Percentiles rank a stretch among this genome's conserved stretches.
phyloP scores from a whole-genome alignment of 2,888 invertebrate genomes.

The Epirrita christyi region DNA sequence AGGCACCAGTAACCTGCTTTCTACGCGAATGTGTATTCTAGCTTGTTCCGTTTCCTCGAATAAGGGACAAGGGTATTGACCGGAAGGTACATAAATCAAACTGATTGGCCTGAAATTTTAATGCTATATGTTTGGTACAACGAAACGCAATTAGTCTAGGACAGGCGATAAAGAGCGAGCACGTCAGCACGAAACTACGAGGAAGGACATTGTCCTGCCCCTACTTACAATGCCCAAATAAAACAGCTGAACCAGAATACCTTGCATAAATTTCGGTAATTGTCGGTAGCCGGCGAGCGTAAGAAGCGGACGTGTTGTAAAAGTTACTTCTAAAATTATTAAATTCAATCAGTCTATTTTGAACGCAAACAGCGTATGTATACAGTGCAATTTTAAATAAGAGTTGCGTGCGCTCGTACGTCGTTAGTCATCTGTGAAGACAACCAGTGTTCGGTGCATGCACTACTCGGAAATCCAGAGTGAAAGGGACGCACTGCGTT shows the following conservation, averaged over 20 bases:
- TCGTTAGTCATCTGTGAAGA: too few species aligned
- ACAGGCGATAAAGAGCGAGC: slow-evolving; percentile 32
- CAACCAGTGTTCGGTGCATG: too few species aligned
- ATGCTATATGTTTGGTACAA: slow-evolving; percentile 25
- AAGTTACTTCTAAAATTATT: too few species aligned
- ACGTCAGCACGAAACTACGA: slow-evolving; percentile 43
- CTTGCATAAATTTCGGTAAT: too few species aligned
- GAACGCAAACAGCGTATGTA: too few species aligned
- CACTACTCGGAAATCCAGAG: too few species aligned
- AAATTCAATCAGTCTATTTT: too few species aligned
- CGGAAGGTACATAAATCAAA: slow-evolving; percentile 39
- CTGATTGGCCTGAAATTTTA: slow-evolving; percentile 28
- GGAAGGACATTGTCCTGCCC: slow-evolving; percentile 61
- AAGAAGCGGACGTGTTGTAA: too few species aligned
- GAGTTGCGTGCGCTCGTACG: too few species aligned
- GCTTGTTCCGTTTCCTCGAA: slow-evolving; percentile 23
- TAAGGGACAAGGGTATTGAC: slow-evolving; percentile 37
- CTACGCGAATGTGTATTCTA: slow-evolving; percentile 22
- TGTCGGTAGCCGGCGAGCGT: too few species aligned
- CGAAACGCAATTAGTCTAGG: slow-evolving; percentile 36
- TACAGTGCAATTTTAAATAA: too few species aligned
- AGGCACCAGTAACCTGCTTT: slow-evolving; percentile 35
- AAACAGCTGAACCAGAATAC: slow-evolving; percentile 6
- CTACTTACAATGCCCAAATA: slow-evolving; percentile 2
- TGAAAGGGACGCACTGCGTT: too few species aligned